phyloP scores from a whole-genome alignment of 30 jellyfish, hydroid and myxozoan genomes.

The Calvadosia cruxmelitensis region DNA sequence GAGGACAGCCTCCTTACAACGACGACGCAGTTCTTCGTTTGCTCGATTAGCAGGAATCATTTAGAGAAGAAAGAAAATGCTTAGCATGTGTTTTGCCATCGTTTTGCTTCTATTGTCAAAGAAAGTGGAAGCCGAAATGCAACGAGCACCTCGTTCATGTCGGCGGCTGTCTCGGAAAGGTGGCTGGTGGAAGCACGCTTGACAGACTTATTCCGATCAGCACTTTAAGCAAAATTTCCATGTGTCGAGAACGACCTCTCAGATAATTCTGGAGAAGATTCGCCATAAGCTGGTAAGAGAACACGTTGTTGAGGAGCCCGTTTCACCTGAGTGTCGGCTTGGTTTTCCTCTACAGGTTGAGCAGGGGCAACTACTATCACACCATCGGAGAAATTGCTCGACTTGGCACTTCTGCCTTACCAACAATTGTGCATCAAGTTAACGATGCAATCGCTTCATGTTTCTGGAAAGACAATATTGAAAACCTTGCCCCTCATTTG shows the following conservation, averaged over 20 bases:
- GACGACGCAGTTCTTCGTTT: no score
- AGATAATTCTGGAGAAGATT: not conserved
- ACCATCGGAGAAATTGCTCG: conserved; percentile 16
- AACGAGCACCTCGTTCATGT: conserved; percentile 4
- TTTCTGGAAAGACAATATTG: conserved; percentile 1
- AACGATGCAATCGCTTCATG: not conserved
- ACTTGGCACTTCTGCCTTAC: conserved; percentile 1
- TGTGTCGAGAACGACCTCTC: conserved; percentile 9
- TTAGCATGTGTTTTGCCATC: no score
- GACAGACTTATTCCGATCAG: not conserved
- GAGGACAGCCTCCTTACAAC: no score
- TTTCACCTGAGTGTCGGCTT: conserved; percentile 15
- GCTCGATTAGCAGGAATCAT: no score
- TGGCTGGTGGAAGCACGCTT: conserved; percentile 12
- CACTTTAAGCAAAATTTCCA: conserved; percentile 5
- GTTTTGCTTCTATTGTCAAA: not conserved
- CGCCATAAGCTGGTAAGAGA: conserved; percentile 7
- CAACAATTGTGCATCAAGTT: conserved; percentile 3
- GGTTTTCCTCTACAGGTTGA: conserved; percentile 11
- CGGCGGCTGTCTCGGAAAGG: conserved; percentile 1
- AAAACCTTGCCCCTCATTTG: not conserved
- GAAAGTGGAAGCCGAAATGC: not conserved
- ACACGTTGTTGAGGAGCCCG: not conserved
- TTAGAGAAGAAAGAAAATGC: no score
- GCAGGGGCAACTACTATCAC: conserved; percentile 18